phyloP scores from a whole-genome alignment of 2,113 vertebrate genomes.

The Phyllostomus hastatus region DNA sequence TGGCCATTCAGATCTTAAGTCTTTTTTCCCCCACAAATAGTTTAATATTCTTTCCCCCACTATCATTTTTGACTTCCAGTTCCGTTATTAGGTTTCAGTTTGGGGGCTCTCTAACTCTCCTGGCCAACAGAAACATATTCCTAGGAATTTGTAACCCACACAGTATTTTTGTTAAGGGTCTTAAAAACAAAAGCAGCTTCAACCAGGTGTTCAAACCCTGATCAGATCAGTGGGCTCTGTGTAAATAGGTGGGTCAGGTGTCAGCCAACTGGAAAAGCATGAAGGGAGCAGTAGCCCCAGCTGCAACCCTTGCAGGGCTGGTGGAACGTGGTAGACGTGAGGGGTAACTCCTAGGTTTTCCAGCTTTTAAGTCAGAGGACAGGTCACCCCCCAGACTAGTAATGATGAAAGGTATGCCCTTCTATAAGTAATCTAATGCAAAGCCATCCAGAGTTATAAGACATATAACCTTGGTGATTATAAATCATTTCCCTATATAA shows the following conservation, averaged over 20 bases:
- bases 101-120: neutral
- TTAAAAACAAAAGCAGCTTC: constrained; percentile 36
- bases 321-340: neutral
- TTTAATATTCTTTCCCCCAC: neutral
- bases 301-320: neutral
- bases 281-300: neutral
- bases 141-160: neutral
- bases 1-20: neutral
- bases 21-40: neutral
- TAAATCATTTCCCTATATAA: neutral
- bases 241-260: constrained; percentile 48
- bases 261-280: neutral
- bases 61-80: constrained; percentile 42
- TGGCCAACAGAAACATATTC: neutral
- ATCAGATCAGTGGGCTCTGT: constrained; percentile 60
- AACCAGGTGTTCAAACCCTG: constrained; percentile 59
- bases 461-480: neutral
- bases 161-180: constrained; percentile 29
- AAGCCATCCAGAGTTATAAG: neutral
- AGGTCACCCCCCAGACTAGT: too few species aligned
- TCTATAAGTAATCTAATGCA: neutral
- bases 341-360: neutral
- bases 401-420: neutral
- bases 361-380: too few species aligned
- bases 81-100: constrained; percentile 36